Evolutionary conservation across 64 coral and sea anemone species (phyloP).

Genomic region (Trachythela sp.): DNA sequence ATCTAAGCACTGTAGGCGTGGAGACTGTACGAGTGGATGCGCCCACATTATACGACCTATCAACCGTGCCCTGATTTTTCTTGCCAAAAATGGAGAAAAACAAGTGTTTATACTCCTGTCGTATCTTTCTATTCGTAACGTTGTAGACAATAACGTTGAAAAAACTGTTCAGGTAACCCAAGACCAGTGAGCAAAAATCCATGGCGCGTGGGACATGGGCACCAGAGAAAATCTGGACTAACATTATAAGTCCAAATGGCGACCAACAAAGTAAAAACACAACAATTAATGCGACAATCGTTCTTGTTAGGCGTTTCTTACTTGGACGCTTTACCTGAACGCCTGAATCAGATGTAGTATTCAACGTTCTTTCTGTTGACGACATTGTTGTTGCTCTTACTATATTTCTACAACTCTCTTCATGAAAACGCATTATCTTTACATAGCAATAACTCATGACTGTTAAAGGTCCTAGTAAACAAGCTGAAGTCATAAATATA

Average conservation of each 20-base stretch:
- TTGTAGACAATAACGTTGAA: slow-evolving; percentile 52
- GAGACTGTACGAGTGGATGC: no score
- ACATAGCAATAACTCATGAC: slow-evolving; percentile 56
- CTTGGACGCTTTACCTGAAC: not conserved
- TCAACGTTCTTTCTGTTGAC: not conserved
- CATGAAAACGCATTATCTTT: slow-evolving; percentile 18
- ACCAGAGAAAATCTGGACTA: slow-evolving; percentile 35
- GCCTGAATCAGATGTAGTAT: not conserved
- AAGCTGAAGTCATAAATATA: slow-evolving; percentile 58
- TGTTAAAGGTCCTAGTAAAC: slow-evolving; percentile 55
- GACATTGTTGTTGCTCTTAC: not conserved
- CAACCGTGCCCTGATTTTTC: no score
- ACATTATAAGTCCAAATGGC: slow-evolving; percentile 58
- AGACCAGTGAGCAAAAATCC: slow-evolving; percentile 41
- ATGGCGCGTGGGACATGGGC: slow-evolving; percentile 28
- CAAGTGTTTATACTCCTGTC: slow-evolving; percentile 23
- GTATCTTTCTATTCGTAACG: slow-evolving; percentile 14
- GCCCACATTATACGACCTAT: no score
- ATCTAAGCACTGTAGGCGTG: no score
- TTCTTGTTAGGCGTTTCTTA: slow-evolving; percentile 36
- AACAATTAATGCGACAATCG: slow-evolving; percentile 41
- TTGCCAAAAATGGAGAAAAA: not conserved
- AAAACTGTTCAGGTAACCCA: slow-evolving; percentile 53
- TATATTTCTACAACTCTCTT: no score
- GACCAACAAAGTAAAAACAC: slow-evolving; percentile 45